Conservation (phyloP, 2,797 vertebrate genomes). For the Poecilia gillii region DNA sequence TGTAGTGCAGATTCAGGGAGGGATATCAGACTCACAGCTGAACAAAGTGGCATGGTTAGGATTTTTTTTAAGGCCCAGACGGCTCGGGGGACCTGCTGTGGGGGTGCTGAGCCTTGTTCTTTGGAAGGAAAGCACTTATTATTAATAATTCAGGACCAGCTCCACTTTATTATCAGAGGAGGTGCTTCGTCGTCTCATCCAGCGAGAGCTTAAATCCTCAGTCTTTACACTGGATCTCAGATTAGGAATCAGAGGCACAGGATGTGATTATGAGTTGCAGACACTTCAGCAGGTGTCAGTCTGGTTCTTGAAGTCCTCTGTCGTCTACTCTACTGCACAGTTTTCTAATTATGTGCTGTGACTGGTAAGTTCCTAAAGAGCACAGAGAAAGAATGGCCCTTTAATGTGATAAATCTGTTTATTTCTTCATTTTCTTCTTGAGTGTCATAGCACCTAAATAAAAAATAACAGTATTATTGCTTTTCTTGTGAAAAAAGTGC, state of each 20-base stretch:
- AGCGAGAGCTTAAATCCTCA: constrained; percentile 34
- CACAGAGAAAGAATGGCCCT: neutral
- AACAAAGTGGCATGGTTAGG: constrained; percentile 41
- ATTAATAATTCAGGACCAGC: constrained; percentile 71
- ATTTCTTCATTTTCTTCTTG: neutral
- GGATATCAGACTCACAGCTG: constrained; percentile 37
- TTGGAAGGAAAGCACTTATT: constrained; percentile 60
- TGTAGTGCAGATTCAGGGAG: constrained; percentile 18
- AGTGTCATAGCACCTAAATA: neutral
- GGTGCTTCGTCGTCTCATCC: constrained; percentile 40
- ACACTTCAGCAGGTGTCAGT: constrained; percentile 17
- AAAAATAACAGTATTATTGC: neutral
- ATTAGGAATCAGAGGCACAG: constrained; percentile 3
- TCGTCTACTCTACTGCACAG: neutral
- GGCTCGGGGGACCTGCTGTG: constrained; percentile 37
- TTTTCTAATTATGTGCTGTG: neutral
- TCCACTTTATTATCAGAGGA: constrained; percentile 57
- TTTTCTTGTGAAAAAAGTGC: no score
- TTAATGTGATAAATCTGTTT: neutral
- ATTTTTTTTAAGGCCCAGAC: constrained; percentile 33
- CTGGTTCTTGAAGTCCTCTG: neutral
- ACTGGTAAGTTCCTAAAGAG: neutral
- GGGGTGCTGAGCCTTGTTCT: constrained; percentile 55
- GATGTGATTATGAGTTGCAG: constrained; percentile 3
- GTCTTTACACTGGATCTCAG: constrained; percentile 36